Percentiles rank a stretch among this genome's conserved stretches.
These are phyloP conservation scores for Alosa sapidissima DNA, from an alignment of 2,797 vertebrate genomes.

Conservation along the genomic window DNA sequence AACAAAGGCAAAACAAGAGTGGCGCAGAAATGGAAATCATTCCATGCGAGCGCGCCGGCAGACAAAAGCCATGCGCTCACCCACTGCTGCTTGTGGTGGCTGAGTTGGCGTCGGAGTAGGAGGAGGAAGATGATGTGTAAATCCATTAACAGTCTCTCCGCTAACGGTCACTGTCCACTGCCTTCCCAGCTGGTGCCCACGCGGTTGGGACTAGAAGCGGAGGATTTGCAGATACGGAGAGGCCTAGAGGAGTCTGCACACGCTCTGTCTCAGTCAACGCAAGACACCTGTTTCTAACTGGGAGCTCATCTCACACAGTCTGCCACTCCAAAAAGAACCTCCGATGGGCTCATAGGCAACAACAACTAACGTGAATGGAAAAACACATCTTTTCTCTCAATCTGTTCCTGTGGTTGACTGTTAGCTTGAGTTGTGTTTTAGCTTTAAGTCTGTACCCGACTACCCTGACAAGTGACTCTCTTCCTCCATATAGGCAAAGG, in stretches of 20 bases:
- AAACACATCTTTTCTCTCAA: no score
- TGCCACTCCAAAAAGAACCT: not conserved
- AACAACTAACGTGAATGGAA: no score
- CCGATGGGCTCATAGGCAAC: no score
- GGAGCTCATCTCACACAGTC: no score
- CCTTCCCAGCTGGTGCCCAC: not conserved
- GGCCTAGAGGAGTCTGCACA: not conserved
- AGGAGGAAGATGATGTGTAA: not conserved
- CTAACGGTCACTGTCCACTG: constrained; percentile 20
- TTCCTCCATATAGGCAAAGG: not conserved
- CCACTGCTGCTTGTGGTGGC: not conserved
- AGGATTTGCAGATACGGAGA: not conserved
- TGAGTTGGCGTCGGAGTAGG: not conserved
- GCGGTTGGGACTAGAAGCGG: not conserved
- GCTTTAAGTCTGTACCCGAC: no score
- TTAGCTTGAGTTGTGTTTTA: no score
- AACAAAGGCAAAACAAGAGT: not conserved
- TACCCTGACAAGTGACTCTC: not conserved
- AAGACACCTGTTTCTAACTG: not conserved
- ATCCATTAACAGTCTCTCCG: not conserved
- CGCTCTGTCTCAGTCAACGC: not conserved
- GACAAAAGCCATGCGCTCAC: not conserved
- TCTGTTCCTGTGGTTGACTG: no score
- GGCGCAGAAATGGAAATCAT: not conserved
- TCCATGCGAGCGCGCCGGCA: not conserved